These are phyloP conservation scores for Sarcoramphus papa DNA, from an alignment of 2,797 vertebrate genomes.

Conservation along the genomic window DNA sequence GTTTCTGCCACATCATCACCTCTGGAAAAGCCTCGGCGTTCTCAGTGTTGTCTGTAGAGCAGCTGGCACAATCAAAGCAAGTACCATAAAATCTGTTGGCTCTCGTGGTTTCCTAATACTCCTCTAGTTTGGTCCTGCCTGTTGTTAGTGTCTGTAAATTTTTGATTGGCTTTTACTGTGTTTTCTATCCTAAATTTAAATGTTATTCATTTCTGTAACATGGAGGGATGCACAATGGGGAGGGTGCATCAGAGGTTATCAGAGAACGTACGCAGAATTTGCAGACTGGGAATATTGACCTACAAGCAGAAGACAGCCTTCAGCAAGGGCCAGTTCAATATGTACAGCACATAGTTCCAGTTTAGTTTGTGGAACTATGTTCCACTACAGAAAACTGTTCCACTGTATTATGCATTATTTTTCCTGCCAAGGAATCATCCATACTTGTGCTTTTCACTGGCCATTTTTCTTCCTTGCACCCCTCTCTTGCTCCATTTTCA, in stretches of 20 bases:
- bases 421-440: neutral
- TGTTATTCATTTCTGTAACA: accelerated
- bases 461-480: neutral
- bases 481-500: neutral
- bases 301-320: neutral
- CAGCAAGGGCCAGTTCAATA: neutral
- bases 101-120: neutral
- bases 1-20: neutral
- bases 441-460: neutral
- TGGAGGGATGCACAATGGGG: neutral
- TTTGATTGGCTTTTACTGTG: neutral
- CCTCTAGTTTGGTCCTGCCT: neutral
- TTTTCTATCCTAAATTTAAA: neutral
- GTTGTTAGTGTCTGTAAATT: neutral
- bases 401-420: neutral
- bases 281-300: neutral
- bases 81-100: neutral
- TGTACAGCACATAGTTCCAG: neutral
- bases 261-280: neutral
- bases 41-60: neutral
- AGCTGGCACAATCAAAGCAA: neutral
- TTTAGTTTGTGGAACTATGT: neutral
- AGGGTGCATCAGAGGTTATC: neutral
- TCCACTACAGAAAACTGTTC: neutral
- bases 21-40: neutral